These are phyloP conservation scores for Tipula unca DNA, from an alignment of 2,888 invertebrate species.

Conservation along the genomic window DNA sequence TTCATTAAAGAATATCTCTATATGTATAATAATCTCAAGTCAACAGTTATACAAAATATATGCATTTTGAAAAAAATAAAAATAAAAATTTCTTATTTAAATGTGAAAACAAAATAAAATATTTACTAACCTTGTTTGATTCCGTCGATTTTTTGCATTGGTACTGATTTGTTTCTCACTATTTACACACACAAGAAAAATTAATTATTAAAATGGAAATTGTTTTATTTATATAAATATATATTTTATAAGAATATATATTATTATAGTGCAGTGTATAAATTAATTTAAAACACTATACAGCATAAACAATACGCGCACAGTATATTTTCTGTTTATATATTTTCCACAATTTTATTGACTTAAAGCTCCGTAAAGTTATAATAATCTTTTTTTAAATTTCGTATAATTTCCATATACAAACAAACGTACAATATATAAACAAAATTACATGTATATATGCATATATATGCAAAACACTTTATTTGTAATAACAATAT, in stretches of 20 bases:
- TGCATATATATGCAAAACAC: not conserved
- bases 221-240: not conserved
- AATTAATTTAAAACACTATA: too few relatives aligned
- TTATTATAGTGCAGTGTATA: not conserved
- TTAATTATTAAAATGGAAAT: not conserved
- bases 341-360: not conserved
- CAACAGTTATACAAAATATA: not conserved
- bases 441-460: not conserved
- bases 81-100: not conserved
- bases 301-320: too few relatives aligned
- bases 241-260: not conserved
- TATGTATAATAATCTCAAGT: not conserved
- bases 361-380: not conserved
- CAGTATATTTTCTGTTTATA: not conserved
- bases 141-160: slow-evolving; percentile 21
- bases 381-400: not conserved
- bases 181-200: slow-evolving; percentile 10
- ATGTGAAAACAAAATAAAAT: not conserved
- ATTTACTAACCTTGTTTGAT: slow-evolving; percentile 21
- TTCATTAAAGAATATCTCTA: not conserved
- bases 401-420: not conserved
- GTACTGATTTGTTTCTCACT: slow-evolving; percentile 16
- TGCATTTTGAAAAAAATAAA: not conserved
- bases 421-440: not conserved
- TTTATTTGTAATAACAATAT: not conserved